A percentile compares a stretch with the other conserved stretches of the same genome.
phyloP scores from a whole-genome alignment of 2,113 vertebrate species.

The Cheirogaleus medius region DNA sequence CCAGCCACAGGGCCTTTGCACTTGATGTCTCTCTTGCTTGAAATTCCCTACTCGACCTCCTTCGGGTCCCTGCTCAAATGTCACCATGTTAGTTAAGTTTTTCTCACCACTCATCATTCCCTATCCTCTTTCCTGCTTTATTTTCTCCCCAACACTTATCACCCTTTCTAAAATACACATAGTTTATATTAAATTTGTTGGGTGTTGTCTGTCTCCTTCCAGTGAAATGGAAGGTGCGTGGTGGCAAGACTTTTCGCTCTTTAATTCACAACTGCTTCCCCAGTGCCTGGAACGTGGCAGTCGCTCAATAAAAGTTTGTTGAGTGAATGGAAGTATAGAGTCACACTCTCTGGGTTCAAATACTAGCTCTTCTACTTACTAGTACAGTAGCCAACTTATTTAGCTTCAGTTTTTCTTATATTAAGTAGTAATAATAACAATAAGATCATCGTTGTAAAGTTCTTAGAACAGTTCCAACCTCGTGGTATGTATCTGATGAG shows the following conservation, averaged over 20 bases:
- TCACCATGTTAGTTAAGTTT: not conserved
- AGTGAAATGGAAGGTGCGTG: not conserved
- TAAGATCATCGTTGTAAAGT: not conserved
- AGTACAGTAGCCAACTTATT: not conserved
- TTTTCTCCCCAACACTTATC: not conserved
- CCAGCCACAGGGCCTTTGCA: not conserved
- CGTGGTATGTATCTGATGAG: not conserved
- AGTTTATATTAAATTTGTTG: not conserved
- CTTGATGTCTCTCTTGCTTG: not conserved
- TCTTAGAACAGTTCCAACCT: not conserved
- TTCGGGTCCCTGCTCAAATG: not conserved
- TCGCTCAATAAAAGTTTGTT: not conserved
- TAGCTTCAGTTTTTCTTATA: not conserved
- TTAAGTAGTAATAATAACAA: not conserved
- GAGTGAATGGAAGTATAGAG: not conserved
- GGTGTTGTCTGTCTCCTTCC: not conserved
- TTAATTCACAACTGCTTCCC: not conserved
- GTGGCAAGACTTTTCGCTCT: not conserved
- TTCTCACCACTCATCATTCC: not conserved
- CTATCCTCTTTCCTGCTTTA: not conserved
- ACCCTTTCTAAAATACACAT: not conserved
- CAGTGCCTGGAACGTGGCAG: too few relatives aligned
- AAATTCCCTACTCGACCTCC: not conserved
- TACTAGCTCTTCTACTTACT: not conserved
- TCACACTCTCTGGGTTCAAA: not conserved